These are phyloP conservation scores for Noctua janthina DNA, from an alignment of 2,888 invertebrate species.

Conservation along the genomic window DNA sequence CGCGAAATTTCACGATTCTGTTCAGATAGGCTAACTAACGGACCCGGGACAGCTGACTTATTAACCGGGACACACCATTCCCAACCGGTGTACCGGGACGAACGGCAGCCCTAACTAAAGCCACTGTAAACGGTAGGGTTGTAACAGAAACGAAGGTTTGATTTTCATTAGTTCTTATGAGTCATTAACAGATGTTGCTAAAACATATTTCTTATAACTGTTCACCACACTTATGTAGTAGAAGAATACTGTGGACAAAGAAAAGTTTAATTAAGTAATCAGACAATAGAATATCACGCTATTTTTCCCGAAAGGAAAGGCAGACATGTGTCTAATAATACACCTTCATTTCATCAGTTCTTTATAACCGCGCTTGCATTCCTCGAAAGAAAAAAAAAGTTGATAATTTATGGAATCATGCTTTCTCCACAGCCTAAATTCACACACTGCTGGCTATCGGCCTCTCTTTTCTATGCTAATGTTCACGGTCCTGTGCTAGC, in stretches of 20 bases:
- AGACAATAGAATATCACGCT: background rate
- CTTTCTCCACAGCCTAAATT: no score
- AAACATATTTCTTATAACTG: conserved; percentile 67
- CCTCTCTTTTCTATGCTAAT: no score
- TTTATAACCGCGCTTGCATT: background rate
- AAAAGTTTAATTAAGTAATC: background rate
- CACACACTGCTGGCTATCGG: no score
- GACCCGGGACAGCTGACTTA: background rate
- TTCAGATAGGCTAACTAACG: no score
- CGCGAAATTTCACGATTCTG: no score
- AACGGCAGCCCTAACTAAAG: background rate
- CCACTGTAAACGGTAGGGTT: background rate
- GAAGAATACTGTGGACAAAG: conserved; percentile 71
- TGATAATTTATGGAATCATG: background rate
- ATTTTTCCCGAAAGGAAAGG: no score
- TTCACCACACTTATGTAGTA: conserved; percentile 73
- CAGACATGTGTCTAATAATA: background rate
- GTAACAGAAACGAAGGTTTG: background rate
- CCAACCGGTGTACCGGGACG: background rate
- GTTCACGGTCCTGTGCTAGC: no score
- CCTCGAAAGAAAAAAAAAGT: background rate
- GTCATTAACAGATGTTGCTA: background rate
- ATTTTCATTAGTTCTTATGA: background rate
- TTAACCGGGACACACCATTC: background rate
- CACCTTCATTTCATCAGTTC: no score